These are phyloP conservation scores for Heliopora coerulea DNA, from an alignment of 92 coral and sea anemone species.

Conservation along the genomic window DNA sequence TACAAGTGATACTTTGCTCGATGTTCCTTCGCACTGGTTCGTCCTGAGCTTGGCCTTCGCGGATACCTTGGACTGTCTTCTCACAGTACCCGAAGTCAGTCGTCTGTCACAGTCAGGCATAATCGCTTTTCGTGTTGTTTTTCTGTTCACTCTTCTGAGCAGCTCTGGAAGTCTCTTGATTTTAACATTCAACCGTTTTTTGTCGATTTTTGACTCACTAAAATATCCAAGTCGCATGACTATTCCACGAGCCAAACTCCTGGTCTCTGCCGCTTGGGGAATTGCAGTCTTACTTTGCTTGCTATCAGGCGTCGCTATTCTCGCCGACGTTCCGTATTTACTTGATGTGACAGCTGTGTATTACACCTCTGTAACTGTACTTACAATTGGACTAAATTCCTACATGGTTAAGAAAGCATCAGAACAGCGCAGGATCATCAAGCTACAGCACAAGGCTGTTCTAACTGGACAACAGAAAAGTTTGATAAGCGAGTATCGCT, in stretches of 20 bases:
- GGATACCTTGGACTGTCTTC: not conserved
- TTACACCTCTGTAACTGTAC: not conserved
- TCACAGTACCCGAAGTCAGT: not conserved
- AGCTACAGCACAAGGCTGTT: not conserved
- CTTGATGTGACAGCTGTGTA: not conserved
- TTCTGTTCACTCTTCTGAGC: not conserved
- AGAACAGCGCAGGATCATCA: not conserved
- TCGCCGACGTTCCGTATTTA: not conserved
- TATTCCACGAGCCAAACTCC: not conserved
- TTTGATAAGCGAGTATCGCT: not conserved
- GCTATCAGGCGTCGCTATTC: not conserved
- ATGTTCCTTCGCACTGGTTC: slow-evolving; percentile 11
- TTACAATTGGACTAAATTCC: not conserved
- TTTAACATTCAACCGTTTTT: slow-evolving; percentile 7
- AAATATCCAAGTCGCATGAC: slow-evolving; percentile 16
- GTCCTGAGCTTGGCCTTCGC: slow-evolving; percentile 20
- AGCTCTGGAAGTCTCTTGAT: not conserved
- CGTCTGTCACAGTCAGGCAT: not conserved
- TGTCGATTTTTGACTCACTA: slow-evolving; percentile 12
- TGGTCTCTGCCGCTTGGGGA: slow-evolving; percentile 2
- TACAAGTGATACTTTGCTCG: not conserved
- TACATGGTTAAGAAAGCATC: slow-evolving; percentile 6
- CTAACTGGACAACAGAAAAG: not conserved
- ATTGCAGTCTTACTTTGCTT: not conserved
- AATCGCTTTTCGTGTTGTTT: not conserved